Evolutionary conservation across 2,888 invertebrate genomes (phyloP).

Genomic region (Macrophya annulata): DNA sequence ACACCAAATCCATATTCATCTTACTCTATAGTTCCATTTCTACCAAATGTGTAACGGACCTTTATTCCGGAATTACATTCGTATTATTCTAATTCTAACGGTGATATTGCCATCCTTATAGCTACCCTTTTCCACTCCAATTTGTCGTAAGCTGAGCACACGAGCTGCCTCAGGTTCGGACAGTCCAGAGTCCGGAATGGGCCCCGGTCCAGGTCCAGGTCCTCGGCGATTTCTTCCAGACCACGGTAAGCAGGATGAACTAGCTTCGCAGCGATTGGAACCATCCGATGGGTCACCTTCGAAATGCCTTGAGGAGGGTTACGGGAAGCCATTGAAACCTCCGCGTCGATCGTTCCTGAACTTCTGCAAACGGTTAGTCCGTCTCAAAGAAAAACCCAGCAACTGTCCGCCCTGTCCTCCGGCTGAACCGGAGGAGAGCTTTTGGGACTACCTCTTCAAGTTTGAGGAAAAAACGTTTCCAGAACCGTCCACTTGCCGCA

Average conservation of each 20-base stretch:
- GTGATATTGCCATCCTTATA: not conserved
- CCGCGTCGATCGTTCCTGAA: conserved; percentile 48
- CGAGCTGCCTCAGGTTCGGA: conserved; percentile 32
- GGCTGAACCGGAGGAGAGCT: conserved; percentile 57
- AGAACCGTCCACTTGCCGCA: conserved; percentile 57
- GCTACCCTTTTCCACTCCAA: not conserved
- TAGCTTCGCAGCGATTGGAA: not conserved
- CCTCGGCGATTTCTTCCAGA: not conserved
- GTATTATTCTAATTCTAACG: not conserved
- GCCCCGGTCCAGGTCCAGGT: conserved; percentile 24
- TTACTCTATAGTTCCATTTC: not conserved
- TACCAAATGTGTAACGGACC: not conserved
- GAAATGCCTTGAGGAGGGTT: conserved; percentile 51
- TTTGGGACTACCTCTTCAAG: conserved; percentile 61
- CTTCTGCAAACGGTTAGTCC: conserved; percentile 58
- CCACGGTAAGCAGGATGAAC: not conserved
- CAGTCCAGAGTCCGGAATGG: conserved; percentile 6
- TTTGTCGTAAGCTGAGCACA: conserved; percentile 13
- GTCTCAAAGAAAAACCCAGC: conserved; percentile 46
- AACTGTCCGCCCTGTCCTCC: conserved; percentile 22
- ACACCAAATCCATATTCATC: not conserved
- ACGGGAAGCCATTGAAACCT: conserved; percentile 45
- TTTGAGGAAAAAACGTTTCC: conserved; percentile 46
- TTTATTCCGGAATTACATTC: not conserved
- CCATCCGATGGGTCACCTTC: conserved; percentile 54